phyloP scores from a whole-genome alignment of 2,113 vertebrate genomes.

The Leptodactylus fuscus region DNA sequence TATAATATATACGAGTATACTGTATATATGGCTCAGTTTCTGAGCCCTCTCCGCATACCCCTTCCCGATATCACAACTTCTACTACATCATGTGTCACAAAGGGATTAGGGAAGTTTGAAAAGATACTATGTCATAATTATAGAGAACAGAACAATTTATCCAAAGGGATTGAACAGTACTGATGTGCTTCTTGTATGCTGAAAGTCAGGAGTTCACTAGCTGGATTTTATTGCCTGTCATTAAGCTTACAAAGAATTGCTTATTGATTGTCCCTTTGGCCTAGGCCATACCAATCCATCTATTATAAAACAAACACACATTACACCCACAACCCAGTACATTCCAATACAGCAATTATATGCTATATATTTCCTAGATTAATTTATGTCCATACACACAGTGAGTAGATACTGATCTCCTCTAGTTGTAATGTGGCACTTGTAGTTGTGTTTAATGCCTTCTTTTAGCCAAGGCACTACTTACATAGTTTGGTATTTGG shows the following conservation, averaged over 20 bases:
- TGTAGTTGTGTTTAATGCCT: neutral
- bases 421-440: neutral
- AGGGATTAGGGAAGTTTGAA: no score
- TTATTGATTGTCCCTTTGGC: neutral
- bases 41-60: no score
- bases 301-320: neutral
- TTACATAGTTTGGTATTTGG: neutral
- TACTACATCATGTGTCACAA: no score
- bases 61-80: no score
- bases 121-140: neutral
- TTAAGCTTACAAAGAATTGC: neutral
- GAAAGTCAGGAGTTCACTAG: neutral
- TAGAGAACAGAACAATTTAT: neutral
- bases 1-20: no score
- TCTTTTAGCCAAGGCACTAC: neutral
- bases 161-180: neutral
- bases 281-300: neutral
- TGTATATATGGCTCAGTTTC: no score
- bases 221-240: neutral
- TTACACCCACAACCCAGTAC: neutral
- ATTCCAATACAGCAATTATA: neutral
- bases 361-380: neutral
- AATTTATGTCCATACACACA: neutral
- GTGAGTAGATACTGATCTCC: neutral
- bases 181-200: neutral